Evolutionary conservation across 1,140 invertebrate species (phyloP).

Genomic region (Drosophila mojavensis): DNA sequence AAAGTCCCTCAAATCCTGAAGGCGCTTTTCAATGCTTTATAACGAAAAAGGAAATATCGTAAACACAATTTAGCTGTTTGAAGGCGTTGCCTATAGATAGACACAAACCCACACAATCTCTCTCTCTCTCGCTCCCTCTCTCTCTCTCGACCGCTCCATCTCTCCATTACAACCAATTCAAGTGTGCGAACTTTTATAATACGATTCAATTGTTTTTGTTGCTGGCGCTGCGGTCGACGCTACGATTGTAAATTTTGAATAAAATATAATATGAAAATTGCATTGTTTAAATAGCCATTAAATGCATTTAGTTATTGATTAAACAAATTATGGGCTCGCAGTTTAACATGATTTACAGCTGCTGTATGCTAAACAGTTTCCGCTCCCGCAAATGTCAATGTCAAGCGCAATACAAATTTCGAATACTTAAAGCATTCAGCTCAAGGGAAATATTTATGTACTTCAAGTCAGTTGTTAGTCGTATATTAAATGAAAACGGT

Average conservation of each 20-base stretch:
- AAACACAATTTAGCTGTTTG: neutral
- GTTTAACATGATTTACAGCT: constrained; percentile 36
- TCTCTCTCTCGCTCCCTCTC: neutral
- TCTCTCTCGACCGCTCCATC: neutral
- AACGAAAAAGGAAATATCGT: constrained; percentile 15
- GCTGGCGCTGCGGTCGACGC: neutral
- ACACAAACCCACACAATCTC: neutral
- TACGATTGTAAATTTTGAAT: constrained; percentile 36
- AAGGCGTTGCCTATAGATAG: constrained; percentile 18
- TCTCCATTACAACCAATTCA: constrained; percentile 37
- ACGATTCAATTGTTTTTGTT: constrained; percentile 16
- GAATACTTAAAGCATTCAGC: neutral
- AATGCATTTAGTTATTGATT: constrained; percentile 60
- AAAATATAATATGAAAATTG: neutral
- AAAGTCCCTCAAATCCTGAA: neutral
- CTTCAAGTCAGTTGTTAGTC: neutral
- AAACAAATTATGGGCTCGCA: constrained; percentile 39
- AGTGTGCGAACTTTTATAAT: constrained; percentile 52
- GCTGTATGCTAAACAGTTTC: constrained; percentile 57
- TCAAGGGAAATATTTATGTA: constrained; percentile 8
- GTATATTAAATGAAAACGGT: neutral
- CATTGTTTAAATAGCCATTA: constrained; percentile 44
- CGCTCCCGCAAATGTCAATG: constrained; percentile 42
- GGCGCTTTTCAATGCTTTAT: neutral
- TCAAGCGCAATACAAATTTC: constrained; percentile 15